phyloP scores from a whole-genome alignment of 1,140 invertebrate genomes.

The Prorops nasuta region DNA sequence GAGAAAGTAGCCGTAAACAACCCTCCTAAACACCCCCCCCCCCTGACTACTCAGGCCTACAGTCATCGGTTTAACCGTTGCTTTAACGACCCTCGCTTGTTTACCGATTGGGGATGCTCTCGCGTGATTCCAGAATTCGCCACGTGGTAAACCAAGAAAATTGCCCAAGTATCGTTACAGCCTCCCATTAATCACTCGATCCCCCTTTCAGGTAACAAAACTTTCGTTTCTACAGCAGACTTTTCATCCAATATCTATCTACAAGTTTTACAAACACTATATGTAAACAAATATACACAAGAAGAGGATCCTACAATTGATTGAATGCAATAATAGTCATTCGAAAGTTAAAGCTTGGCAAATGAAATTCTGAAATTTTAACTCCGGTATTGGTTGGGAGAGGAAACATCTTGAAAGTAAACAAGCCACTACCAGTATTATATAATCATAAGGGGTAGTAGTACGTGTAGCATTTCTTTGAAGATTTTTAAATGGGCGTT shows the following conservation, averaged over 20 bases:
- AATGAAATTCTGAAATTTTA: too few species aligned
- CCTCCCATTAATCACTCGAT: slow-evolving; percentile 19
- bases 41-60: slow-evolving; percentile 30
- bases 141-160: slow-evolving; percentile 15
- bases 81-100: slow-evolving; percentile 48
- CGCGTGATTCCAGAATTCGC: slow-evolving; percentile 27
- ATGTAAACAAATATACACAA: too few species aligned
- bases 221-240: too few species aligned
- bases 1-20: slow-evolving; percentile 47
- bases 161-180: slow-evolving; percentile 16
- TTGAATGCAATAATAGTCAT: too few species aligned
- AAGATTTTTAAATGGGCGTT: slow-evolving; percentile 35
- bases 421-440: slow-evolving; percentile 40
- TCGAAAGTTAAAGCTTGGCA: too few species aligned
- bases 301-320: too few species aligned
- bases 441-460: slow-evolving; percentile 34
- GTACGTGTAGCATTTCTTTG: slow-evolving; percentile 38
- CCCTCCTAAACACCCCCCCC: slow-evolving; percentile 44
- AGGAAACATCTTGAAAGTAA: slow-evolving; percentile 37
- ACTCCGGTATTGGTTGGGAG: too few species aligned
- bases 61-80: slow-evolving; percentile 44
- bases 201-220: too few species aligned
- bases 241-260: too few species aligned
- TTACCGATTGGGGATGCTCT: slow-evolving; percentile 45
- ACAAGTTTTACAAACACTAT: too few species aligned